Evolutionary conservation across 2,113 vertebrate genomes (phyloP), one percentile per base, ranked within the genome.

Genomic region (Hirundichthys speculiger): DNA sequence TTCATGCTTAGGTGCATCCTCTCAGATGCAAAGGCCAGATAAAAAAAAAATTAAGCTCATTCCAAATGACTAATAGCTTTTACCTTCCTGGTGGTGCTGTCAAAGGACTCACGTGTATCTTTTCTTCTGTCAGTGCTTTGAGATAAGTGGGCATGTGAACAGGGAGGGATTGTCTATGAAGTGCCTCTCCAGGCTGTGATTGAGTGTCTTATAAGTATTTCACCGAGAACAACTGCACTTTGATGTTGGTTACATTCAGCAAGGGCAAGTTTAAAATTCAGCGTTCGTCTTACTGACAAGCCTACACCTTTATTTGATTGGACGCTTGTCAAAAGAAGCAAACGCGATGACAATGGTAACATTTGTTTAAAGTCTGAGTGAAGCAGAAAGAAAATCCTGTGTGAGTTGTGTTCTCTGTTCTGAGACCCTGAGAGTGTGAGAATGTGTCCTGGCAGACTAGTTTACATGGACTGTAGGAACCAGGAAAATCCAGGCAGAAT

Each of bases 1-100:
- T 54, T 83, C 66, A 79, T 41, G 54, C 78, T 42, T 51, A 42
- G 56, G 24, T 82, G 73, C 46, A 4, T 78, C 80, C 51, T 62
- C 66, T 69, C 40, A 64, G 60, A 75, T 64, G 25, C 67, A 74
- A 25, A 41, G 41, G 54, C 57, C 55, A 62, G 52, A 66, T 19
- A 66, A 57, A 74, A 66, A 53, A 57, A 74, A 63, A 53, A 64
- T 73, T 39, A 74, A 74, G 47, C 73, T 66, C 11, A 69, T 69
- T 79, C 50, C 24, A 38, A 24, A 50, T 19, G 73, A 75, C 49
- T 70, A 62, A 81, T 53, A 69, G 16, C 41, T 72, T 52, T 61
- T 20, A 53, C 34, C 22, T 12, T 47, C 42, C 64, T 39, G 15
- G 11, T 20, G 3, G 0, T 19, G n/a, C 46, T n/a, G 20, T 80